Base-by-base conservation (phyloP, 2,888 invertebrate species). In the Troides helena region DNA sequence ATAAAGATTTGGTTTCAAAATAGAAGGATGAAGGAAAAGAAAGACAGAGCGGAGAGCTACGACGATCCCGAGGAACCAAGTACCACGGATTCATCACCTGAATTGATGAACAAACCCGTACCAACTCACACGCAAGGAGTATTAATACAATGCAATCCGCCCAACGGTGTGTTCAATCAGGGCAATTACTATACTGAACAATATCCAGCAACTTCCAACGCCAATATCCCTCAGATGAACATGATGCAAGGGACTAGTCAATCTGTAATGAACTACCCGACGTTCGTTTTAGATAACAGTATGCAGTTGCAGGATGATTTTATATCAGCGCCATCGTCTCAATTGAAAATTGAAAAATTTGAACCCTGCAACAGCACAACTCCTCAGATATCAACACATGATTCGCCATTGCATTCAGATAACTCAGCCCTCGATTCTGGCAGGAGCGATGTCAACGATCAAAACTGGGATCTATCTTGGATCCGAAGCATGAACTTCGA, bases 1-100 rank as follows among this genome's bases (percentile, higher is more conserved):
- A 95, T 97, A 63, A 97, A 97, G 83, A 96, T 97, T 57, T 97
- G 97, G 97, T 97, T 97, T 81, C 97, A 97, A 80, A 97, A 97
- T 81, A 91, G 96, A 0, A 88, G 96, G 0, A 97, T 97, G 96
- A 95, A 95, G 74, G 92, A 89, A 77, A 95, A 95, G 81, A 95
- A 95, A 78, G 95, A 95, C 72, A 87, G 87, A 57, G 77, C 81
- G 3, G 89, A 88, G 67, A 76, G 75, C 70, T 68, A 80, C 1
- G 86, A 86, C 67, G 84, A 85, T 39, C 77, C 76, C 0, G 85
- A 87, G 72, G 86, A 85, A 53, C 77, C 81, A 0, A 83, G 78
- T 39, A 85, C 82, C 12, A 82, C 82, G 0, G 83, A 81, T 65
- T 80, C 82, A 3, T 80, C 81, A 0, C 76, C 81, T 0, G 85